phyloP scores from a whole-genome alignment of 2,888 invertebrate genomes.

The Chloromyia formosa region DNA sequence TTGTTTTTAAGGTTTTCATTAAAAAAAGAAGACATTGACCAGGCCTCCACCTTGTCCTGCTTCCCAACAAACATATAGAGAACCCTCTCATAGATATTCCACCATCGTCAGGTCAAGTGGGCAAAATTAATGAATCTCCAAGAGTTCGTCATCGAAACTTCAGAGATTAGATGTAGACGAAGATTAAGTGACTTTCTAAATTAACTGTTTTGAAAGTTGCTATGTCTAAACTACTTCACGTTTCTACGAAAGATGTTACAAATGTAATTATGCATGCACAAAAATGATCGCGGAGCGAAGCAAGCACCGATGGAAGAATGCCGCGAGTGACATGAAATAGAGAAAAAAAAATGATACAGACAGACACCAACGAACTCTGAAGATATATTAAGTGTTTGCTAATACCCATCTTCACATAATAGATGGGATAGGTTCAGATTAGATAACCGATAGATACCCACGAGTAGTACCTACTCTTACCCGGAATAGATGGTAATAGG shows the following conservation, averaged over 20 bases:
- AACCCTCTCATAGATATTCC: too few relatives aligned
- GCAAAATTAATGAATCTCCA: background rate
- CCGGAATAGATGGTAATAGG: background rate
- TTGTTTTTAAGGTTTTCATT: too few relatives aligned
- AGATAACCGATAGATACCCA: background rate
- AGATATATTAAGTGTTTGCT: slow-evolving; percentile 1
- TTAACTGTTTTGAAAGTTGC: background rate
- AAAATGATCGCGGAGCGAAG: background rate
- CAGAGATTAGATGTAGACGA: slow-evolving; percentile 1
- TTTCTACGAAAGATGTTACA: slow-evolving; percentile 3
- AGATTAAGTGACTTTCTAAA: slow-evolving; percentile 20
- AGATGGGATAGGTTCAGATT: too few relatives aligned
- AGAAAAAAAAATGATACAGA: background rate
- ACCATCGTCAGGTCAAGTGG: background rate
- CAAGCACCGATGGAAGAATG: too few relatives aligned
- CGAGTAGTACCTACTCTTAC: background rate
- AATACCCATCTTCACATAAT: background rate
- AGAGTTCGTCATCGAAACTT: background rate
- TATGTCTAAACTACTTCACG: background rate
- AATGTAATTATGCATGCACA: background rate
- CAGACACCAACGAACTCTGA: background rate
- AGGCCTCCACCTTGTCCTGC: too few relatives aligned
- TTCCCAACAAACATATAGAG: too few relatives aligned
- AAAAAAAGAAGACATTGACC: too few relatives aligned
- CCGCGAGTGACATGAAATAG: too few relatives aligned